Conservation (phyloP, 2,888 invertebrate species). For the Leptinotarsa haldemani region DNA sequence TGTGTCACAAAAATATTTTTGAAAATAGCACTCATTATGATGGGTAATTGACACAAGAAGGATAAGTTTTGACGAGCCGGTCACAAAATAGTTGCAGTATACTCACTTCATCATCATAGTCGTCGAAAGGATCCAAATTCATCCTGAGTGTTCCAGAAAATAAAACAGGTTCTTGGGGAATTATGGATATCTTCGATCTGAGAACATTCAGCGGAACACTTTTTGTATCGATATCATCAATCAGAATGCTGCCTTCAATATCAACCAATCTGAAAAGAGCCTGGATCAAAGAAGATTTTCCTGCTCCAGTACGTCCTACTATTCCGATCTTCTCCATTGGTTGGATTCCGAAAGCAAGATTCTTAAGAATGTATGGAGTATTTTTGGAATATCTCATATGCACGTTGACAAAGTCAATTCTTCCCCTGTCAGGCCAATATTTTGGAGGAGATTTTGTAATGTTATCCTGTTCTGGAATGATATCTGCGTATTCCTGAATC, state of each 20-base stretch:
- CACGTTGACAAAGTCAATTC: conserved; percentile 75
- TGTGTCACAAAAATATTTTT: too few relatives aligned
- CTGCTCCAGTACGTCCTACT: conserved; percentile 86
- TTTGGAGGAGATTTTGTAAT: conserved; percentile 67
- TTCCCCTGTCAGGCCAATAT: conserved; percentile 80
- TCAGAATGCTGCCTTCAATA: conserved; percentile 79
- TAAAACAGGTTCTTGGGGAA: conserved; percentile 86
- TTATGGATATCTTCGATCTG: conserved; percentile 82
- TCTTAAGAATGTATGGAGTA: conserved; percentile 79
- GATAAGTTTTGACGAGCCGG: neutral
- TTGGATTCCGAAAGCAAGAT: conserved; percentile 75
- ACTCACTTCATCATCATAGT: conserved; percentile 76
- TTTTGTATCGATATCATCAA: conserved; percentile 81
- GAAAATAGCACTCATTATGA: neutral
- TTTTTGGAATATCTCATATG: conserved; percentile 78
- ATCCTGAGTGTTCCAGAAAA: conserved; percentile 88
- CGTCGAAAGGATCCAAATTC: conserved; percentile 90
- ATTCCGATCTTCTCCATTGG: conserved; percentile 80
- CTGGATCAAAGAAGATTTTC: conserved; percentile 80
- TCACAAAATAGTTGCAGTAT: neutral
- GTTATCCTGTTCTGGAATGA: conserved; percentile 70
- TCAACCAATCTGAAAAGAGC: conserved; percentile 85
- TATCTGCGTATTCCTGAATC: conserved; percentile 80
- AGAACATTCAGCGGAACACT: conserved; percentile 73
- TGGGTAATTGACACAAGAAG: neutral